Percentiles rank a stretch among this genome's conserved stretches.
phyloP scores from a whole-genome alignment of 2,113 vertebrate species.

The Hepsetus odoe region DNA sequence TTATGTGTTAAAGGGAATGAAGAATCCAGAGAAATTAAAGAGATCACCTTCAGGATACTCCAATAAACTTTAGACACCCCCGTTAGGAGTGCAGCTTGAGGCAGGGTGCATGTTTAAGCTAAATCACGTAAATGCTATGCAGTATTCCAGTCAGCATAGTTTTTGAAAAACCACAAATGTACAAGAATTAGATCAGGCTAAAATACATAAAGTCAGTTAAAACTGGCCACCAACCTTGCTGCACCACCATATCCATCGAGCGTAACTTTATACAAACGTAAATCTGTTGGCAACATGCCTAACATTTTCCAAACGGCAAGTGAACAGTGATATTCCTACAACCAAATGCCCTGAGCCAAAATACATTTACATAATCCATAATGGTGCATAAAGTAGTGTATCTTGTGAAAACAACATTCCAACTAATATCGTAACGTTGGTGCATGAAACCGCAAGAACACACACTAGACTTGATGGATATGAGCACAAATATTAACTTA shows the following conservation, averaged over 20 bases:
- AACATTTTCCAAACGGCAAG: slow-evolving; percentile 7
- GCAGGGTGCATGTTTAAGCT: background rate
- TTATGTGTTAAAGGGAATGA: background rate
- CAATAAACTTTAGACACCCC: background rate
- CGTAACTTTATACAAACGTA: background rate
- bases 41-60: background rate
- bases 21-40: background rate
- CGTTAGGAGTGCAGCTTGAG: no score
- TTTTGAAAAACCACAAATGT: background rate
- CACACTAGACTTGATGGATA: background rate
- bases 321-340: slow-evolving; percentile 15
- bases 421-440: background rate
- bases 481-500: slow-evolving; percentile 17
- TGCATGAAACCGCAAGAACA: background rate
- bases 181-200: background rate
- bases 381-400: background rate
- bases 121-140: background rate
- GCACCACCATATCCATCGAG: slow-evolving; percentile 24
- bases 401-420: background rate
- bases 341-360: slow-evolving; percentile 2
- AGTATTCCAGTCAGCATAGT: slow-evolving; percentile 32
- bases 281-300: background rate
- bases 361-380: background rate
- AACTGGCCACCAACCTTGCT: background rate
- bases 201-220: background rate